Evolutionary conservation across 64 coral and sea anemone species (phyloP).

Genomic region (Montipora cactus): DNA sequence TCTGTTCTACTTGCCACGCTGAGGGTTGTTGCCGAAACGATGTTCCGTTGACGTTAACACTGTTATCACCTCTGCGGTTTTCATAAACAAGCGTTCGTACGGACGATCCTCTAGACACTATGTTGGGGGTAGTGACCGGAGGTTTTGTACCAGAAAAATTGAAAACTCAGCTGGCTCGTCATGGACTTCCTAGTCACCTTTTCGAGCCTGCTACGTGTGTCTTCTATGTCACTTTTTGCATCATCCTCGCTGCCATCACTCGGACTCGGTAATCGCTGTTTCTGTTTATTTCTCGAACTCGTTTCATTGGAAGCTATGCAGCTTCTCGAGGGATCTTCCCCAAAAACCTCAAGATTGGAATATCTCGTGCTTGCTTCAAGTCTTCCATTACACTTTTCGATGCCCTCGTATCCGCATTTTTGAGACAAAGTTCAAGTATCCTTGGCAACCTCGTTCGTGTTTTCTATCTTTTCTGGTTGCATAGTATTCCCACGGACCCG

Average conservation of each 20-base stretch:
- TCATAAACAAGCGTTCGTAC: slow-evolving; percentile 1
- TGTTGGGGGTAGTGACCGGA: slow-evolving; percentile 5
- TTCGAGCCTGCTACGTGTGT: background rate
- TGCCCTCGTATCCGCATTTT: background rate
- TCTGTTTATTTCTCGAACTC: background rate
- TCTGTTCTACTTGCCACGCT: background rate
- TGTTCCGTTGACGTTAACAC: background rate
- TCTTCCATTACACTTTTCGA: background rate
- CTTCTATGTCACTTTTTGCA: background rate
- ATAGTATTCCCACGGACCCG: background rate
- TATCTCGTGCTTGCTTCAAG: background rate
- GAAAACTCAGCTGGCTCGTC: background rate
- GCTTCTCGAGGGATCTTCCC: background rate
- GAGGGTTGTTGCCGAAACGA: background rate
- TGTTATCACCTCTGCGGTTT: background rate
- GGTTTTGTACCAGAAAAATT: background rate
- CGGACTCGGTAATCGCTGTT: background rate
- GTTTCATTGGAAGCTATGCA: background rate
- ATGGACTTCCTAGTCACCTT: background rate
- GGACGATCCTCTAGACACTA: background rate
- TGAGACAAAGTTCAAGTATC: background rate
- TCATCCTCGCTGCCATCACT: background rate
- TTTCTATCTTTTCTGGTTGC: background rate
- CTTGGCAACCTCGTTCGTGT: background rate
- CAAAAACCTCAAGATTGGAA: background rate